Evolutionary conservation across 37 sponge, comb jelly and placozoan genomes (phyloP).

Genomic region (Eunapius fragilis): DNA sequence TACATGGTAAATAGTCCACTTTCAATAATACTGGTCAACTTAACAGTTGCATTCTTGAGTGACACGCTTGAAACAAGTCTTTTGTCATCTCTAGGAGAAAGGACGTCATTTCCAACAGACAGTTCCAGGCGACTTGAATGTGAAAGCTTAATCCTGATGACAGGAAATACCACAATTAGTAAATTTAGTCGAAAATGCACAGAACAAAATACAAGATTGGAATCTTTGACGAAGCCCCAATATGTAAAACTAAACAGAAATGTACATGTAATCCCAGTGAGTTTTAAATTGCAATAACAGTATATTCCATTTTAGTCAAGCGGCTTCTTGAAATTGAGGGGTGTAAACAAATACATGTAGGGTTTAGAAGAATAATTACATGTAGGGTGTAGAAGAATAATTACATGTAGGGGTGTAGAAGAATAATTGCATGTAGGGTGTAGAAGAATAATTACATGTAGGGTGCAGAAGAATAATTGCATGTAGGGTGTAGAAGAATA

Average conservation of each 20-base stretch:
- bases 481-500: too few relatives aligned
- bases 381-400: background rate
- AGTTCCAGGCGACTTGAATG: conserved; percentile 64
- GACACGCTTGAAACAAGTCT: conserved; percentile 65
- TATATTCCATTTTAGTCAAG: too few relatives aligned
- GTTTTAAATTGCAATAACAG: background rate
- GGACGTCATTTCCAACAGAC: conserved; percentile 75
- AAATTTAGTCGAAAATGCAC: background rate
- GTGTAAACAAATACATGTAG: too few relatives aligned
- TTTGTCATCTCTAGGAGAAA: conserved; percentile 69
- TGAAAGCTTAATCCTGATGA: conserved; percentile 59
- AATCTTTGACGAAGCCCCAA: too few relatives aligned
- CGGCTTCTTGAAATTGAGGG: too few relatives aligned
- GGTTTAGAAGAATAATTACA: background rate
- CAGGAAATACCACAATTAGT: background rate
- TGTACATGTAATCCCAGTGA: background rate
- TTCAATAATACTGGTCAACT: background rate
- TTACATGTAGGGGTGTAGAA: background rate
- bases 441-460: too few relatives aligned
- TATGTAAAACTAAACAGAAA: too few relatives aligned
- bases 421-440: too few relatives aligned
- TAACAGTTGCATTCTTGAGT: conserved; percentile 76
- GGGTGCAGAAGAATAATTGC: too few relatives aligned
- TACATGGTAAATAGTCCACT: background rate
- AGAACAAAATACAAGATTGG: background rate